phyloP scores from a whole-genome alignment of 2,797 vertebrate species.

The Gymnothorax reevesii region DNA sequence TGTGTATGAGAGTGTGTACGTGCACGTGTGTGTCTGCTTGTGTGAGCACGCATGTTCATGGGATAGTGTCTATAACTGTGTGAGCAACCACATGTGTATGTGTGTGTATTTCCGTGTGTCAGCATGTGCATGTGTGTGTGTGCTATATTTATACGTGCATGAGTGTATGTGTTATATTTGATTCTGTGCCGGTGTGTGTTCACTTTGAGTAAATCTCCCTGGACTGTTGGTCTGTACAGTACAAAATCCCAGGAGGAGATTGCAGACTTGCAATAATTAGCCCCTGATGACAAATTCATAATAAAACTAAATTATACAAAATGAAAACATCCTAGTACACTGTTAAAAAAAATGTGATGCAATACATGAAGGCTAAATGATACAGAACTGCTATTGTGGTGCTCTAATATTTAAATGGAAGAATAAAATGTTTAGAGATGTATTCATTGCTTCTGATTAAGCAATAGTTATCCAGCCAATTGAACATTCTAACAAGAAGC shows the following conservation, averaged over 20 bases:
- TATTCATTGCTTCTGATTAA: too few relatives aligned
- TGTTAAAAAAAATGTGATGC: background rate
- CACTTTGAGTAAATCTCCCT: background rate
- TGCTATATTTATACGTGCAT: background rate
- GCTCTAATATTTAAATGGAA: too few relatives aligned
- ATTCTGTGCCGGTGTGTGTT: background rate
- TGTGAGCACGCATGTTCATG: background rate
- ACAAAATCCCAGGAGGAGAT: background rate
- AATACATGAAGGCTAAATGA: background rate
- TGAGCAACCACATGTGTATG: background rate
- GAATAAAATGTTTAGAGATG: too few relatives aligned
- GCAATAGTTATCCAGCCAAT: too few relatives aligned
- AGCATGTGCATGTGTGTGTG: background rate
- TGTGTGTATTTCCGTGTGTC: background rate
- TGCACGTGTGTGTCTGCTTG: background rate
- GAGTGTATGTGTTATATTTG: background rate
- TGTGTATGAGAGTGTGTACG: background rate
- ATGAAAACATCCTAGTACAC: background rate
- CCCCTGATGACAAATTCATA: background rate
- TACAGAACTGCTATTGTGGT: too few relatives aligned
- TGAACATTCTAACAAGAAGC: too few relatives aligned
- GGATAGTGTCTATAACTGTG: background rate
- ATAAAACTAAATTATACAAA: background rate
- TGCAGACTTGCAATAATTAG: background rate
- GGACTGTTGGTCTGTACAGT: background rate